Conservation (phyloP, 2,113 vertebrate species). For the Protobothrops mucrosquamatus region DNA sequence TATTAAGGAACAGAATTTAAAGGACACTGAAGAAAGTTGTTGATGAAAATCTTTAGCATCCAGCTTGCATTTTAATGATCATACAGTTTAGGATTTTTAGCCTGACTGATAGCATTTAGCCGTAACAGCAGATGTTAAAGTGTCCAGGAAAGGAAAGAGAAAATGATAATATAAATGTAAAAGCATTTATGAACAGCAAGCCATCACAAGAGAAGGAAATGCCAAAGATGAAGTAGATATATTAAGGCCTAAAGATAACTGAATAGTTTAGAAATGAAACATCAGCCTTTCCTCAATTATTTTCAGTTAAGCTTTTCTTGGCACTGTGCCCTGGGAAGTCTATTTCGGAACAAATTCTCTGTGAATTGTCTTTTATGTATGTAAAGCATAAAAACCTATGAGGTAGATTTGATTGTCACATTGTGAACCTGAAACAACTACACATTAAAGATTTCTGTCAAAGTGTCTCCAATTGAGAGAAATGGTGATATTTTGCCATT, state of each 20-base stretch:
- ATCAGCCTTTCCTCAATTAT: slow-evolving; percentile 5
- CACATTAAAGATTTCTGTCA: neutral
- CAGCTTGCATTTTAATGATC: slow-evolving; percentile 18
- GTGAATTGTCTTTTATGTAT: slow-evolving; percentile 31
- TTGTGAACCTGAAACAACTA: slow-evolving; percentile 11
- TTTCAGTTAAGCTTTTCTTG: slow-evolving; percentile 19
- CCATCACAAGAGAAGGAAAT: slow-evolving; percentile 16
- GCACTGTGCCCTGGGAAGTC: slow-evolving; percentile 16
- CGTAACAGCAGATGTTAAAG: neutral
- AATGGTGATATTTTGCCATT: slow-evolving; percentile 42
- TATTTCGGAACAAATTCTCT: slow-evolving; percentile 28
- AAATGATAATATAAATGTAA: neutral
- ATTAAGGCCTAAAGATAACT: slow-evolving; percentile 12
- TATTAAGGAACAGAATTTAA: slow-evolving; percentile 13
- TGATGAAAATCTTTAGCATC: neutral
- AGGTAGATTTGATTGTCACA: slow-evolving; percentile 27
- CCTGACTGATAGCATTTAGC: neutral
- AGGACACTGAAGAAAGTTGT: neutral
- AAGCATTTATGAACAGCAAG: neutral
- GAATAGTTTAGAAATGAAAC: slow-evolving; percentile 37
- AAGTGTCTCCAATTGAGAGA: slow-evolving; percentile 20
- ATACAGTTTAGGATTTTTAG: slow-evolving; percentile 3
- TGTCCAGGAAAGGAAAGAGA: neutral
- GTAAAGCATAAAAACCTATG: slow-evolving; percentile 28
- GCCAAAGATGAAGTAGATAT: slow-evolving; percentile 12